phyloP scores from a whole-genome alignment of 2,888 invertebrate species.

The Drosophila mimetica region DNA sequence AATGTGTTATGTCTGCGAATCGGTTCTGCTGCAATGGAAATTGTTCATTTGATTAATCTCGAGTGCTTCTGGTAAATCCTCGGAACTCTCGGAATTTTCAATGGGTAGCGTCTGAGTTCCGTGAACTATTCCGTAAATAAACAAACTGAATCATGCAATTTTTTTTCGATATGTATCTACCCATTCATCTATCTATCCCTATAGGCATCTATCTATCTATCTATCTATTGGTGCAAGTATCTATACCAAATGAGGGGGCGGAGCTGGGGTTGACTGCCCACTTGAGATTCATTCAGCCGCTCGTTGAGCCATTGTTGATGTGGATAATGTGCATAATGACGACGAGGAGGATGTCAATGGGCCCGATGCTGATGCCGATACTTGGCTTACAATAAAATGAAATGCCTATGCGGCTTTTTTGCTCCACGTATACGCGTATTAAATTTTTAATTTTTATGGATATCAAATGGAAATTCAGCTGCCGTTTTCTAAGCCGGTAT shows the following conservation, averaged over 20 bases:
- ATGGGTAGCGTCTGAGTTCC: constrained; percentile 11
- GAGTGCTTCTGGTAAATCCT: background rate
- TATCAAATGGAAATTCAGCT: constrained; percentile 9
- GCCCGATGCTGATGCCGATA: constrained; percentile 33
- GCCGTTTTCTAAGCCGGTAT: constrained; percentile 18
- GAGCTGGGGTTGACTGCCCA: constrained; percentile 47
- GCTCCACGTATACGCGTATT: constrained; percentile 37
- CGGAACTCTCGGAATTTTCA: background rate
- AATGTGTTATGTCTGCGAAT: constrained; percentile 82
- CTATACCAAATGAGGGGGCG: constrained; percentile 29
- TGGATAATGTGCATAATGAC: constrained; percentile 48
- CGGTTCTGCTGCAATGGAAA: constrained; percentile 73
- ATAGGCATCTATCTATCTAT: constrained; percentile 13
- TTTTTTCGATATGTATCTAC: constrained; percentile 23
- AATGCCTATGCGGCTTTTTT: constrained; percentile 54
- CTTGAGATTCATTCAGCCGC: constrained; percentile 62
- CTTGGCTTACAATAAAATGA: constrained; percentile 42
- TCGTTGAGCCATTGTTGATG: constrained; percentile 60
- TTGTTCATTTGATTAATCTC: constrained; percentile 4
- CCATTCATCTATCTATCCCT: constrained; percentile 5
- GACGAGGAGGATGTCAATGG: constrained; percentile 37
- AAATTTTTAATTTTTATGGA: constrained; percentile 66
- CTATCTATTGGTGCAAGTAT: constrained; percentile 28
- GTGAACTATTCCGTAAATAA: constrained; percentile 37
- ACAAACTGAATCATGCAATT: constrained; percentile 52